Evolutionary conservation across 2,797 vertebrate genomes (phyloP).

Genomic region (Sebastes hubbsi): DNA sequence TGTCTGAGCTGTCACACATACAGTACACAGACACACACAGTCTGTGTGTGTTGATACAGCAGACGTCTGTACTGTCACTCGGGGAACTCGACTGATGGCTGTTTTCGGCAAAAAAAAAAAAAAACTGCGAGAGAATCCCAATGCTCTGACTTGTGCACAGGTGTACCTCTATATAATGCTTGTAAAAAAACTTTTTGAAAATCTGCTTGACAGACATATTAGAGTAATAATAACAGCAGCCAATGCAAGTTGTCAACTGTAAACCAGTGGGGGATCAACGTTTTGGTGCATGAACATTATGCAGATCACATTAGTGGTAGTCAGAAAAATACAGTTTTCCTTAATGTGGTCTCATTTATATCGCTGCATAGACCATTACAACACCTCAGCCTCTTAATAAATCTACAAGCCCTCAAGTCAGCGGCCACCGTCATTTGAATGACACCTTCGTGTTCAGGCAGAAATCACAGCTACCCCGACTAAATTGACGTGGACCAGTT

Average conservation of each 20-base stretch:
- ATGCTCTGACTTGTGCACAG: neutral
- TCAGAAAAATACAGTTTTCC: conserved; percentile 49
- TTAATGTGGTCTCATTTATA: conserved; percentile 50
- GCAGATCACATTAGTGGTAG: conserved; percentile 32
- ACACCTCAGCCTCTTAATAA: conserved; percentile 56
- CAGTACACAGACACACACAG: conserved; percentile 35
- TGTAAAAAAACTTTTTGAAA: neutral
- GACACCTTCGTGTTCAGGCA: conserved; percentile 70
- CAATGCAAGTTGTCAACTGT: neutral
- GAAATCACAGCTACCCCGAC: conserved; percentile 70
- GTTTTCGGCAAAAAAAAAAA: conserved; percentile 17
- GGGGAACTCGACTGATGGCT: conserved; percentile 24
- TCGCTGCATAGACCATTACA: conserved; percentile 44
- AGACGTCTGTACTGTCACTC: conserved; percentile 30
- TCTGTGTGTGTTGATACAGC: conserved; percentile 24
- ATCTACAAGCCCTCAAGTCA: conserved; percentile 56
- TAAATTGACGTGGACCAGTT: conserved; percentile 73
- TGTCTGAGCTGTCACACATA: conserved; percentile 36
- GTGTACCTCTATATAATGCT: neutral
- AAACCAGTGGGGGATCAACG: conserved; percentile 5
- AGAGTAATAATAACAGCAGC: neutral
- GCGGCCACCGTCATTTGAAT: conserved; percentile 67
- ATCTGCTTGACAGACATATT: neutral
- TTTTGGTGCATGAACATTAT: conserved; percentile 10
- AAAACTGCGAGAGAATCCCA: conserved; percentile 15